Base-by-base conservation (phyloP, 2,888 invertebrate genomes). In the Cancer borealis region DNA sequence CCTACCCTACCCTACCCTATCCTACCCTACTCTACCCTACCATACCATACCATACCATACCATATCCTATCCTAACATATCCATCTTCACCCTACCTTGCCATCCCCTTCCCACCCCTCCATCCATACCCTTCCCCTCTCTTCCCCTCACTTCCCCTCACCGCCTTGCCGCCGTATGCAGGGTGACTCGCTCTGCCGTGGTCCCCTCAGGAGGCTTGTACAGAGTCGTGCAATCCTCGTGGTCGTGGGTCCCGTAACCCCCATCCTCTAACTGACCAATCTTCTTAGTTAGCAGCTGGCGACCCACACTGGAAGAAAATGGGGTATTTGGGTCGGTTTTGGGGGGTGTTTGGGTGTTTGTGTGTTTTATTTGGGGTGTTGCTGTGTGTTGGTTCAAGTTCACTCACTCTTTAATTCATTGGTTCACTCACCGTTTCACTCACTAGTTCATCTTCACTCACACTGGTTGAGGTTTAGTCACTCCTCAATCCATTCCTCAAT, bases 251-350 rank as follows among this genome's bases (percentile, higher is more conserved):
- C 14, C 45, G 26, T 60, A 91, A 8, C 91, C 60, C 2, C 91
- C 60, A 45, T 97, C 97, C 96, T 98, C 98, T 96, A 97, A 98
- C 21, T 98, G 97, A 96, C 97, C 98, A 0, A 98, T 98, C 96
- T 97, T 97, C 97, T 98, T 98, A 0, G 98, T 98, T 12, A 98
- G 97, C 92, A 98, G 97, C 97, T 97, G 97, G 47, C 98, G 97
- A 0, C 98, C 98, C 96, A 98, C 97, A 96, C 98, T 98, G 96
- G 91, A 96, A 96, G 93, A 17, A 3, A 66, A 66, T 0, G 14
- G 54, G 54, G 54, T 8, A 3, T 54, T 54, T 12, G 66, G 14
- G 66, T 12, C 93, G 17, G 84, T 54, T 73, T 4, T 79, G 0
- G 39, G 0, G 39, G 39, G 39, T 39, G 39, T 39, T 39, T 39